Conservation (phyloP, 2,113 vertebrate species). For the Puntigrus tetrazona region DNA sequence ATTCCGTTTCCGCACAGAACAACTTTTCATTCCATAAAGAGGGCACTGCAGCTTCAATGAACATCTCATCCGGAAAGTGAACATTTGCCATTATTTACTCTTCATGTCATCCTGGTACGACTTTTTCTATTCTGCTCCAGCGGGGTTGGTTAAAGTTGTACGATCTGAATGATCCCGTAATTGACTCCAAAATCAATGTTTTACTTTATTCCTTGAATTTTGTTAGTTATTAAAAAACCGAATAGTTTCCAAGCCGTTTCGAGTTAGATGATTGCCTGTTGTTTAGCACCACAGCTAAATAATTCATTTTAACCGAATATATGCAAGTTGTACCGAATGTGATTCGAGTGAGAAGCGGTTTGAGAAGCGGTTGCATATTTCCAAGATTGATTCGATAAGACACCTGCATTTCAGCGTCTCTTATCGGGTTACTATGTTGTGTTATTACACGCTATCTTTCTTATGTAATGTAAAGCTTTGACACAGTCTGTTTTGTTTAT, state of each 20-base stretch:
- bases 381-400: too few relatives aligned
- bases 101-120: background rate
- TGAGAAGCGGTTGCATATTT: too few relatives aligned
- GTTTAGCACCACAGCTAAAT: background rate
- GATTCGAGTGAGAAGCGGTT: background rate
- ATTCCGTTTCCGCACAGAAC: background rate
- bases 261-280: background rate
- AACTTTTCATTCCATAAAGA: background rate
- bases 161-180: background rate
- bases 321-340: background rate
- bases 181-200: background rate
- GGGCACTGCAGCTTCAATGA: background rate
- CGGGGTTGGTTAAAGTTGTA: background rate
- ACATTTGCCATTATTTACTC: background rate
- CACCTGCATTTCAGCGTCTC: background rate
- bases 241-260: background rate
- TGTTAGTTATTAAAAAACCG: background rate
- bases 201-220: background rate
- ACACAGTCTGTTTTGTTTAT: too few relatives aligned
- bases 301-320: background rate
- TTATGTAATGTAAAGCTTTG: too few relatives aligned
- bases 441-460: too few relatives aligned
- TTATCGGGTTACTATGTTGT: too few relatives aligned
- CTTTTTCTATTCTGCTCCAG: background rate
- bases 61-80: background rate